Conservation (phyloP, 2,113 vertebrate species). For the Brachypodius melanocephalos region DNA sequence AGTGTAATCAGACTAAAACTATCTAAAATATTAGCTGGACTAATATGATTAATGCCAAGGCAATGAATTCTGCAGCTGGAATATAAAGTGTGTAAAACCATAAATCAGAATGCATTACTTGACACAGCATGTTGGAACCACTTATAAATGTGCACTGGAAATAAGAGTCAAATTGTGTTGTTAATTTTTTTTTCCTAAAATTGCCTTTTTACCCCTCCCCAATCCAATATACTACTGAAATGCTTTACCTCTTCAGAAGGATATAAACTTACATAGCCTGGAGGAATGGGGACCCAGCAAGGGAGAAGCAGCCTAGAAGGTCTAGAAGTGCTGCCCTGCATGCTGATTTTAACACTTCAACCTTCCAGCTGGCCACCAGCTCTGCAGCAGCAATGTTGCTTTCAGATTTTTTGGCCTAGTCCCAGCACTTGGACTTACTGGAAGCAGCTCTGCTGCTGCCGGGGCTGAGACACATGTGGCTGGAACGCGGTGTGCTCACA, state of each 20-base stretch:
- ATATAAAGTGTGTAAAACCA: neutral
- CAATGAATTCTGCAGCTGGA: neutral
- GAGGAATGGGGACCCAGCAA: neutral
- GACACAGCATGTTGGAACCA: neutral
- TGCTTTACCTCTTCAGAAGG: neutral
- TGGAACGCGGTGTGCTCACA: neutral
- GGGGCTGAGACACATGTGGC: neutral
- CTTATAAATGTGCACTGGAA: neutral
- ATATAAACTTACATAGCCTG: neutral
- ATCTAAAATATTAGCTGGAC: neutral
- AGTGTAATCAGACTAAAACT: neutral
- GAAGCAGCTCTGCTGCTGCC: neutral
- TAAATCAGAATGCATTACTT: neutral
- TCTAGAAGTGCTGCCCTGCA: rapidly evolving
- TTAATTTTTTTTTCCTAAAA: neutral
- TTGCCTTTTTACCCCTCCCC: neutral
- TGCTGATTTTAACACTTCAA: neutral
- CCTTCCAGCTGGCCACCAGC: neutral
- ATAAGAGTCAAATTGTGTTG: conserved; percentile 1
- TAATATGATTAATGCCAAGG: neutral
- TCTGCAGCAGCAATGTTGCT: neutral
- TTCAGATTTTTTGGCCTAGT: neutral
- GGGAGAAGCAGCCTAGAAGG: neutral
- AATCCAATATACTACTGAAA: neutral
- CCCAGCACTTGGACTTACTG: neutral